Evolutionary conservation across 2,797 vertebrate genomes (phyloP).

Genomic region (Esox masquinongy): DNA sequence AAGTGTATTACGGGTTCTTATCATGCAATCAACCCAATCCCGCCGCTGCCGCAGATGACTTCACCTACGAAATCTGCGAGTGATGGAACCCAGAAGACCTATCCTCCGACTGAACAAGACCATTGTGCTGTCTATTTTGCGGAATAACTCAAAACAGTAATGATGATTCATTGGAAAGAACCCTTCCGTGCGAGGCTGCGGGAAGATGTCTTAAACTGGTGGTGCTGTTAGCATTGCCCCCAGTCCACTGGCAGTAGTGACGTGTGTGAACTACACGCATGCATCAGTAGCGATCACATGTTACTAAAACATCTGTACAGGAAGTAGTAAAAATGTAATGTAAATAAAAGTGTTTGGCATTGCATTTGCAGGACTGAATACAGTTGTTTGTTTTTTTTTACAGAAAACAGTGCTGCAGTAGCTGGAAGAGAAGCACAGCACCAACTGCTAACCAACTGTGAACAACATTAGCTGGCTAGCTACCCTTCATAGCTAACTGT

Average conservation of each 20-base stretch:
- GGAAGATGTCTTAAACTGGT: no score
- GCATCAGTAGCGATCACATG: no score
- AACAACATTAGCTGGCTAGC: neutral
- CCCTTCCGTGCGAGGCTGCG: no score
- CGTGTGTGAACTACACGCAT: no score
- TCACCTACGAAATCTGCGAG: neutral
- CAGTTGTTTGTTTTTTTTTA: no score
- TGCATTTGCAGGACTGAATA: no score
- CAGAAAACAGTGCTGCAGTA: neutral
- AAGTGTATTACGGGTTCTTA: neutral
- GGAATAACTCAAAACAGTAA: neutral
- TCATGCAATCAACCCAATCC: slow-evolving; percentile 1
- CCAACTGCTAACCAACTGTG: neutral
- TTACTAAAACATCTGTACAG: no score
- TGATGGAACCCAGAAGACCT: neutral
- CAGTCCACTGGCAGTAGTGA: no score
- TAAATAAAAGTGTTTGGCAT: no score
- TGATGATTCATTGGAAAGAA: neutral
- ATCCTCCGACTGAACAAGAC: no score
- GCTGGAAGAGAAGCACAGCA: neutral
- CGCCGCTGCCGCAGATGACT: neutral
- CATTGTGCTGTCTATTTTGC: neutral
- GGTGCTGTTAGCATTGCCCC: no score
- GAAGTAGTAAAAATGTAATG: no score
- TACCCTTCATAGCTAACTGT: neutral